Percentiles rank a stretch among this genome's conserved stretches.
These are phyloP conservation scores for Hetaerina titia DNA, from an alignment of 2,888 invertebrate species.

Conservation along the genomic window DNA sequence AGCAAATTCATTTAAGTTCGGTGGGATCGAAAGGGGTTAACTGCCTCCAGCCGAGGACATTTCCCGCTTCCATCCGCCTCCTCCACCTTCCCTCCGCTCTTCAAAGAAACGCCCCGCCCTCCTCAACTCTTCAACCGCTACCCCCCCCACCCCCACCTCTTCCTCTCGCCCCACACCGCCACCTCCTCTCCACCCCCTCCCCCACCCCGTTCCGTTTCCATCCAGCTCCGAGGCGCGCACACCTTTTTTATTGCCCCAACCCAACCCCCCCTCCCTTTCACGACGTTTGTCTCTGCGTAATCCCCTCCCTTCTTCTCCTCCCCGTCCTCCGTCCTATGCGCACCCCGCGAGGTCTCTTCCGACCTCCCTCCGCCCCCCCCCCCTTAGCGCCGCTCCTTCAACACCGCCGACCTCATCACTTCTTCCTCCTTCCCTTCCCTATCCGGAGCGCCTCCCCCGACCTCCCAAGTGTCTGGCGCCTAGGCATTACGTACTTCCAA, in stretches of 20 bases:
- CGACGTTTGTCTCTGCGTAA: constrained; percentile 7
- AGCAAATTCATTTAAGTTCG: constrained; percentile 14
- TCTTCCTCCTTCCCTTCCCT: neutral
- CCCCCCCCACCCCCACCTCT: neutral
- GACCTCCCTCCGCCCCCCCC: neutral
- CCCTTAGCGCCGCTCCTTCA: too few species aligned
- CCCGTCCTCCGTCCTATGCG: too few species aligned
- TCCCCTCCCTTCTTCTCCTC: neutral
- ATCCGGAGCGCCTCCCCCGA: neutral
- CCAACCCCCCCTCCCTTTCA: neutral
- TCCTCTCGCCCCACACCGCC: neutral
- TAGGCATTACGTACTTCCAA: neutral
- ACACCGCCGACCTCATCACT: neutral
- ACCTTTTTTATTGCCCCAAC: neutral
- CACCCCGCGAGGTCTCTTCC: too few species aligned
- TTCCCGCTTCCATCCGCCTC: neutral
- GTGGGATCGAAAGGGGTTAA: neutral
- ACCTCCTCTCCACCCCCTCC: neutral
- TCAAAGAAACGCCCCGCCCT: neutral
- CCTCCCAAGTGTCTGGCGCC: constrained; percentile 6
- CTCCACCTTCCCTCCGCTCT: neutral
- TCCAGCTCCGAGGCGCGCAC: neutral
- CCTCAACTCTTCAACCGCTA: neutral
- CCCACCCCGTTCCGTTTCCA: neutral
- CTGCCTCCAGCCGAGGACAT: neutral